Base-by-base conservation (phyloP, 1,140 invertebrate genomes). In the Melanaphis sacchari region DNA sequence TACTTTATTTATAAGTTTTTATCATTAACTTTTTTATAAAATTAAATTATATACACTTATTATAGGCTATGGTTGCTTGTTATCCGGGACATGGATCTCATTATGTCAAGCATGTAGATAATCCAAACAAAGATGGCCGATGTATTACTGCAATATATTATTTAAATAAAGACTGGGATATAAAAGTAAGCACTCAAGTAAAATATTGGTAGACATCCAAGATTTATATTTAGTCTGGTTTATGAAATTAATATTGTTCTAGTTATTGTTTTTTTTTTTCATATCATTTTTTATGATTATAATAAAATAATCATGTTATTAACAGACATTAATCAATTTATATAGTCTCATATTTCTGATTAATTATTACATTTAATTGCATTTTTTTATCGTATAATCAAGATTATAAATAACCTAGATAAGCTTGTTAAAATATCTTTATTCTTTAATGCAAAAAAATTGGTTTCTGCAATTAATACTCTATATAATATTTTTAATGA, bases 61-160 rank as follows among this genome's bases (percentile, higher is more conserved):
- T 96, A 91, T 95, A 99, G 98, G 98, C 98, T 24, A 99, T 99
- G 99, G 97, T 99, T 41, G 98, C 99, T 66, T 99, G 98, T 95
- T 99, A 99, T 95, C 98, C 98, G 22, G 98, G 98, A 31, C 97
- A 97, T 93, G 98, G 98, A 89, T 97, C 98, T 26, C 97, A 98
- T 95, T 99, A 99, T 95, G 98, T 99, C 38, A 98, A 99, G 95
- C 99, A 99, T 95, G 98, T 99, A 46, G 99, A 99, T 95, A 99
- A 99, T 96, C 98, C 99, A n/a, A 99, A 99, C 95, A 96, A 97
- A 95, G 99, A 99, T 96, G 99, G 98, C 36, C 96, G 98, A 94
- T 98, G 98, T 94, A 98, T 99, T 94, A 99, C 98, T 24, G 98
- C 98, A 76, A 99, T 99, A 94, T 99, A 99, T 95, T 99, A 99